These are phyloP conservation scores for Vidua macroura DNA, from an alignment of 2,113 vertebrate genomes.

Conservation along the genomic window DNA sequence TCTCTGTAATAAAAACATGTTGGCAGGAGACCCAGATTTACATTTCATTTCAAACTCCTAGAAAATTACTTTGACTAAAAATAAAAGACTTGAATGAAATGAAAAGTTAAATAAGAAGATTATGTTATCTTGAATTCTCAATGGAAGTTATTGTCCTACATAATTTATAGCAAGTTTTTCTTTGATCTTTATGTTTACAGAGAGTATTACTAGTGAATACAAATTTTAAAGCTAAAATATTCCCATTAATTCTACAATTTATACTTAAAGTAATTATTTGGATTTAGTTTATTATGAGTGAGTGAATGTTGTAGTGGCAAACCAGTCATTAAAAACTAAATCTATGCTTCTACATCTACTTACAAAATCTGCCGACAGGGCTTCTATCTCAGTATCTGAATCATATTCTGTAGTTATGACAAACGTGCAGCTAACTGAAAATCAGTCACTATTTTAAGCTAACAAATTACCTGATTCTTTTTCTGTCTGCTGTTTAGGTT, in stretches of 20 bases:
- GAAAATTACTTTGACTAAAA: neutral
- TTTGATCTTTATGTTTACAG: slow-evolving; percentile 52
- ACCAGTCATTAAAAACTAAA: neutral
- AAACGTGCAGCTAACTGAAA: neutral
- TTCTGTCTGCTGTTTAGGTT: neutral
- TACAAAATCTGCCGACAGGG: neutral
- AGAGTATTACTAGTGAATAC: neutral
- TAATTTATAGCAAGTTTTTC: slow-evolving; percentile 33
- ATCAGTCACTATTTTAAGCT: neutral
- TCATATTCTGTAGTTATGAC: neutral
- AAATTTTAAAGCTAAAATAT: neutral
- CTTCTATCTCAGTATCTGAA: neutral
- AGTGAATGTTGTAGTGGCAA: neutral
- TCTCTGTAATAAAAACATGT: neutral
- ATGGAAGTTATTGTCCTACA: slow-evolving; percentile 20
- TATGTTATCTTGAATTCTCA: slow-evolving; percentile 7
- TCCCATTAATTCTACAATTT: neutral
- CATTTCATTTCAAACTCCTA: neutral
- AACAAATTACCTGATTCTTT: neutral
- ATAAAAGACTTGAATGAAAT: neutral
- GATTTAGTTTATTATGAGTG: neutral
- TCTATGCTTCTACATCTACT: neutral
- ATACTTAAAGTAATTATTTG: slow-evolving; percentile 26
- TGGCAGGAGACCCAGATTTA: neutral
- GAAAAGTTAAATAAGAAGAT: slow-evolving; percentile 12